phyloP scores from a whole-genome alignment of 2,797 vertebrate genomes.

The Hydrolagus colliei region DNA sequence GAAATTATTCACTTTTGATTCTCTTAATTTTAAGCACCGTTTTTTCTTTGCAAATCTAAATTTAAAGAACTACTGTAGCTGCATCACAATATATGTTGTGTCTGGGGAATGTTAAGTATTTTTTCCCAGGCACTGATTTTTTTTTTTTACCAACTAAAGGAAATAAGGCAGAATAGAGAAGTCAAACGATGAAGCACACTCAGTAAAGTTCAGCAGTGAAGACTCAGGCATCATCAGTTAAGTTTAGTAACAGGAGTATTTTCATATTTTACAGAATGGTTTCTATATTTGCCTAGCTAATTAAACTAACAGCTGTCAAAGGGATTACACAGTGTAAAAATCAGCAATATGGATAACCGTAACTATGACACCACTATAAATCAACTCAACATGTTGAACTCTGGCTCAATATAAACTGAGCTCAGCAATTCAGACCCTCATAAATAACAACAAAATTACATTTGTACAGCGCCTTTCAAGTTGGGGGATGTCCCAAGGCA shows the following conservation, averaged over 20 bases:
- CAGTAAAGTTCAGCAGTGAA: background rate
- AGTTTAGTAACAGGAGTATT: slow-evolving; percentile 23
- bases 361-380: slow-evolving; percentile 20
- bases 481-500: no score
- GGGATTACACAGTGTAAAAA: slow-evolving; percentile 44
- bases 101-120: no score
- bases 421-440: background rate
- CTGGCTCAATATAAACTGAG: slow-evolving; percentile 35
- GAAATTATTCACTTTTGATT: no score
- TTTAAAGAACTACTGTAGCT: no score
- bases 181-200: background rate
- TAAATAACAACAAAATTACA: background rate
- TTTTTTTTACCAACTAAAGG: no score
- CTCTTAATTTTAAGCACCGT: no score
- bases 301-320: slow-evolving; percentile 43
- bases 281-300: slow-evolving; percentile 38
- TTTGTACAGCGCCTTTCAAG: no score
- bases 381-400: slow-evolving; percentile 35
- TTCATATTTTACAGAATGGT: background rate
- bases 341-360: slow-evolving; percentile 43
- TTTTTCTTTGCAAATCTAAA: no score
- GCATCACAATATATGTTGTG: no score
- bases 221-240: slow-evolving; percentile 17
- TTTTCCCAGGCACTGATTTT: no score
- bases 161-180: no score